Evolutionary conservation across 2,888 invertebrate species (phyloP).

Genomic region (Geotrupes spiniger): DNA sequence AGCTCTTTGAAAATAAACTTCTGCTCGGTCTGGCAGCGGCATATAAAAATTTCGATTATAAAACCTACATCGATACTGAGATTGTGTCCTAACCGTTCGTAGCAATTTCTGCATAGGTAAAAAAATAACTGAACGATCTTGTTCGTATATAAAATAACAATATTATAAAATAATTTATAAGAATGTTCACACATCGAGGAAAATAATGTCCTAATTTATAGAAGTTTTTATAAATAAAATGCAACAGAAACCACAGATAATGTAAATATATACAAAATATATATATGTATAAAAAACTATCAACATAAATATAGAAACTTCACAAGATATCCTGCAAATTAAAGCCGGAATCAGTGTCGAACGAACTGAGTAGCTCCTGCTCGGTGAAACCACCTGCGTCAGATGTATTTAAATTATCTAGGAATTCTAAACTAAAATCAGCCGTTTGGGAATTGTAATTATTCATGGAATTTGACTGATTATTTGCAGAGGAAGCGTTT

Average conservation of each 20-base stretch:
- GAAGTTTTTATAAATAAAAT: slow-evolving; percentile 28
- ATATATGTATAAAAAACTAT: slow-evolving; percentile 43
- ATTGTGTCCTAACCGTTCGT: background rate
- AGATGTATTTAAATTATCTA: slow-evolving; percentile 75
- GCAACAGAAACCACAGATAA: slow-evolving; percentile 39
- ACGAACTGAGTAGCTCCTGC: slow-evolving; percentile 78
- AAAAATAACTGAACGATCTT: slow-evolving; percentile 5
- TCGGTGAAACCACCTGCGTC: slow-evolving; percentile 76
- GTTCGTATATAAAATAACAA: slow-evolving; percentile 14
- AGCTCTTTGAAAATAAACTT: slow-evolving; percentile 10
- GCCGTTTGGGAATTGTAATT: slow-evolving; percentile 54
- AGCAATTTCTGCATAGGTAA: slow-evolving; percentile 2
- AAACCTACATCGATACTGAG: slow-evolving; percentile 3
- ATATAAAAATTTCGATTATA: slow-evolving; percentile 9
- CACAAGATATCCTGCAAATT: slow-evolving; percentile 52
- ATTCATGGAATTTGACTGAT: slow-evolving; percentile 46
- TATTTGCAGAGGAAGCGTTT: slow-evolving; percentile 36
- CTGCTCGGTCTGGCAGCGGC: slow-evolving; percentile 17
- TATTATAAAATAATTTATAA: slow-evolving; percentile 14
- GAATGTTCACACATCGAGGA: background rate
- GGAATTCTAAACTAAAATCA: slow-evolving; percentile 82
- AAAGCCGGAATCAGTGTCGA: slow-evolving; percentile 71
- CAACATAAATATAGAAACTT: slow-evolving; percentile 32
- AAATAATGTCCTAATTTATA: slow-evolving; percentile 8
- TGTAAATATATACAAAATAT: slow-evolving; percentile 29